Percentiles rank a stretch among this genome's conserved stretches.
phyloP scores from a whole-genome alignment of 2,113 vertebrate genomes.

The Chamaea fasciata region DNA sequence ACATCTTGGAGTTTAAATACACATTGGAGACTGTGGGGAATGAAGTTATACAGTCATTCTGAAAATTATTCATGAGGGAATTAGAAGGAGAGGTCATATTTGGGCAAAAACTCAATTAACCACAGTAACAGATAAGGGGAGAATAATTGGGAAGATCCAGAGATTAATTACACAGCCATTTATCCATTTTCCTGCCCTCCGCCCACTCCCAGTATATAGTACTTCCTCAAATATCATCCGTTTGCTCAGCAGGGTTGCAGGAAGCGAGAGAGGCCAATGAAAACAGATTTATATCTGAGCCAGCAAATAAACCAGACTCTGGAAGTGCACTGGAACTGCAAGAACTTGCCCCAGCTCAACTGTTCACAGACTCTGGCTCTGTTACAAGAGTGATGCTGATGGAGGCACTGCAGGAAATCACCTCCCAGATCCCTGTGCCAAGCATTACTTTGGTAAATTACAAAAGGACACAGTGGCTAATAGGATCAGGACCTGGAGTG shows the following conservation, averaged over 20 bases:
- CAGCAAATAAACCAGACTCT: background rate
- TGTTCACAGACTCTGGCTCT: background rate
- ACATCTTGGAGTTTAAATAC: background rate
- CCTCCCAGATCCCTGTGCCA: background rate
- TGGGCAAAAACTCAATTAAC: background rate
- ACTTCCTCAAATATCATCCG: background rate
- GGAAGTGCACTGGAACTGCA: background rate
- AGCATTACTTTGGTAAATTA: conserved; percentile 37
- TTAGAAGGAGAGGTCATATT: background rate
- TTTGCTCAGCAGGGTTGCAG: background rate
- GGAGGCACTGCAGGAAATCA: background rate
- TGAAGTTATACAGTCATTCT: background rate
- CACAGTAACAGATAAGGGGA: background rate
- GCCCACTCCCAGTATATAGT: background rate
- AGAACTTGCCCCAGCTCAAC: background rate
- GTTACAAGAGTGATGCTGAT: background rate
- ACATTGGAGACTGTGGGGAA: fast-evolving
- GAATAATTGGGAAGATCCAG: background rate
- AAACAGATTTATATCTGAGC: background rate
- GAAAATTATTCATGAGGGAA: background rate
- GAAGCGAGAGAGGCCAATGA: background rate
- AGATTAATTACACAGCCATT: background rate
- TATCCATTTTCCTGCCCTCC: background rate
- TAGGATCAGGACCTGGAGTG: conserved; percentile 25
- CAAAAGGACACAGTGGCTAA: conserved; percentile 41